Percentiles rank a stretch among this genome's conserved stretches.
Evolutionary conservation across 2,113 vertebrate genomes (phyloP).

Genomic region (Atrichornis clamosus): DNA sequence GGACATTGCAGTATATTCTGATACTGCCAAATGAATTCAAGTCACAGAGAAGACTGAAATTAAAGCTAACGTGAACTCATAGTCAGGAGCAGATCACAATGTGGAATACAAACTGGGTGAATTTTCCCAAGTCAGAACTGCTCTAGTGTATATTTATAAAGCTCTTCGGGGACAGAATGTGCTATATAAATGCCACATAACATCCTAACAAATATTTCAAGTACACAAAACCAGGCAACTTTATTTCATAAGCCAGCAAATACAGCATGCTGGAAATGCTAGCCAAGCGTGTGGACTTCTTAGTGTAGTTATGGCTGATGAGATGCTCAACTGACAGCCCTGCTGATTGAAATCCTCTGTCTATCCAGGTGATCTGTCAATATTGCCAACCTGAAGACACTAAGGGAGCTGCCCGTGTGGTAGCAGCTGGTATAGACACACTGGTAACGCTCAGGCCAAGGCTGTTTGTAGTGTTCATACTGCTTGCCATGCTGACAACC

Average conservation of each 20-base stretch:
- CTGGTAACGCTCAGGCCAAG: conserved; percentile 82
- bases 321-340: conserved; percentile 17
- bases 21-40: neutral
- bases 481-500: conserved; percentile 74
- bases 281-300: neutral
- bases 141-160: neutral
- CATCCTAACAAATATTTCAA: conserved; percentile 23
- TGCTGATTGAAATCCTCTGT: conserved; percentile 23
- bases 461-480: conserved; percentile 76
- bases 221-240: neutral
- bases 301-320: neutral
- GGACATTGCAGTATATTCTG: neutral
- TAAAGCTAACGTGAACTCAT: neutral
- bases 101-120: no score
- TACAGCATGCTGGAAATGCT: conserved; percentile 15
- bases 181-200: neutral
- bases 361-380: neutral
- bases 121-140: neutral
- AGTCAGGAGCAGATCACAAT: neutral
- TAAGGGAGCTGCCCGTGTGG: conserved; percentile 78
- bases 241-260: conserved; percentile 45
- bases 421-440: conserved; percentile 77
- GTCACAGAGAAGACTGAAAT: neutral
- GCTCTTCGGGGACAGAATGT: neutral
- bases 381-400: conserved; percentile 82